phyloP scores from a whole-genome alignment of 2,113 vertebrate genomes.

The Passer montanus region DNA sequence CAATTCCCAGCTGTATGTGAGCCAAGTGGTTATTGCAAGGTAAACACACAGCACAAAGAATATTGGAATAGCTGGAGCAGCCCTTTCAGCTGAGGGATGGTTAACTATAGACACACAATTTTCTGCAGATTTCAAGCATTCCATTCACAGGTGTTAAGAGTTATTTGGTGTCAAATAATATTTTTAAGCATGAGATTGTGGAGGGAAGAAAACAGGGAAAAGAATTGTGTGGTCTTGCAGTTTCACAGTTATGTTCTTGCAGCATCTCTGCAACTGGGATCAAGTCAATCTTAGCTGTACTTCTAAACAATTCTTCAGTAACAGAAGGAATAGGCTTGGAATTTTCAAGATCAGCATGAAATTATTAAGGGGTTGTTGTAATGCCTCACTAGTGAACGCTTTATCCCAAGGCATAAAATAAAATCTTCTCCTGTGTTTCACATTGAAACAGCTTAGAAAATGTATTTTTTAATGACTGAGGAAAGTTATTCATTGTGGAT shows the following conservation, averaged over 20 bases:
- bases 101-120: not conserved
- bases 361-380: not conserved
- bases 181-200: not conserved
- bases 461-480: conserved; percentile 10
- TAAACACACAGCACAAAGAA: not conserved
- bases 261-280: not conserved
- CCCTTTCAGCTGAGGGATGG: not conserved
- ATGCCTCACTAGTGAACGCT: not conserved
- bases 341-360: not conserved
- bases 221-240: not conserved
- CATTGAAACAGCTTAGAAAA: not conserved
- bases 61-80: not conserved
- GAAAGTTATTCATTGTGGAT: not conserved
- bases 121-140: not conserved
- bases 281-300: not conserved
- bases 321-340: not conserved
- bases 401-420: not conserved
- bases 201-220: not conserved
- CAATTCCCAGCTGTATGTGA: not conserved
- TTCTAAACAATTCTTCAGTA: not conserved
- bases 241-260: not conserved
- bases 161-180: not conserved
- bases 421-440: not conserved
- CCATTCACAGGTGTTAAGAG: not conserved
- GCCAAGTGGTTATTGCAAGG: not conserved